Evolutionary conservation across 53 echinoderm and acorn worm species (phyloP), one percentile per base, ranked within the genome.

Genomic region (Paracentrotus lividus): DNA sequence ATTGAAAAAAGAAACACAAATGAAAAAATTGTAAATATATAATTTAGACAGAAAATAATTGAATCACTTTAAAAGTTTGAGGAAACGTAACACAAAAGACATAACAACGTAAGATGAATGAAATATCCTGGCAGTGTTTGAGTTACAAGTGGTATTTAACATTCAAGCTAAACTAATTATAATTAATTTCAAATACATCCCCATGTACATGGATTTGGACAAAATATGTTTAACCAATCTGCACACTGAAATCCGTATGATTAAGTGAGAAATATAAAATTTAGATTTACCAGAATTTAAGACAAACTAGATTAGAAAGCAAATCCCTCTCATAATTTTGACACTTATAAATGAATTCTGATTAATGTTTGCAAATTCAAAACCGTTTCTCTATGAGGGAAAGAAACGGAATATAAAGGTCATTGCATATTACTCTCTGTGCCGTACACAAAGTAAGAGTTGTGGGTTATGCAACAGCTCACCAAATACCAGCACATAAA

Each of bases 381-480:
- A 18, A 40, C 12, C 21, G 32, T 72, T 72, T 72, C 72, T 38
- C 72, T 72, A 72, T 40, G 10, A 72, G 36, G 72, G 40, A 72
- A 72, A 38, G 72, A 72, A 72, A 85, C 26, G 12, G 21, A n/a
- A n/a, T 2, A 26, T 26, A 49, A 3, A 16, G 85, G 49, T 49
- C 47, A 26, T n/a, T 51, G 85, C 85, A 49, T 45, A 10, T 49
- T 49, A 12, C 85, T 85, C 14, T 85, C 8, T 49, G 85, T 85
- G 85, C 85, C 51, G 85, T 85, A 85, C 85, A 85, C 85, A 85
- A 85, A 85, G 85, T n/a, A 29, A 49, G 49, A 85, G 85, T 85
- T 85, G 85, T 85, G 51, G 49, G 85, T 0, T 29, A n/a, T n/a
- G 12, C 85, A 85, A 85, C 85, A 49, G 31, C 85, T 49, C 47